Base-by-base conservation (phyloP, 2,797 vertebrate species). In the Enteromius radiatus region DNA sequence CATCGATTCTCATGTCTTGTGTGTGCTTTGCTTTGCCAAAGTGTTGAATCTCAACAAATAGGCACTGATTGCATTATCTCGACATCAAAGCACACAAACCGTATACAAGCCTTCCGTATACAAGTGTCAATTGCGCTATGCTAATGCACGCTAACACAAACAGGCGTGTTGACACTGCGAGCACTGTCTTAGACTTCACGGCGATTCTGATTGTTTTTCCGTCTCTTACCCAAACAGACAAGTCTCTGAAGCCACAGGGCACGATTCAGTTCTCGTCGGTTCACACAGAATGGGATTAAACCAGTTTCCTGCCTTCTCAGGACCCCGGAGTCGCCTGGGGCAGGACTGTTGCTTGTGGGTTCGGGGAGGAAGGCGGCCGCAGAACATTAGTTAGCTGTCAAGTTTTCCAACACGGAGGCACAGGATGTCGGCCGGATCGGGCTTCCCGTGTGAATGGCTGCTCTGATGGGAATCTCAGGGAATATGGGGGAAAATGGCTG, bases 361-460 rank as follows among this genome's bases (percentile, higher is more conserved):
- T 83, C 1, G 19, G 14, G 26, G 63, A 82, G 73, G 49, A 82
- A 68, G 38, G 73, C 19, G 14, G 52, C 81, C 74, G n/a, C 49
- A 77, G 38, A 70, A 76, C 64, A 76, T 82, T 59, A 83, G 21
- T 70, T 69, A 83, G 26, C 74, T 61, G 74, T 83, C 73, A 77
- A 47, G 77, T 84, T 78, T 78, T 84, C 76, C 56, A 78, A 23
- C n/a, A 54, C 5, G 19, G 59, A 78, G 52, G 68, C 43, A 73
- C 76, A 78, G 76, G 82, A 84, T 61, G 82, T 65, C 21, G 36
- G 71, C 26, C 21, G 52, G 43, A 41, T 61, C 21, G n/a, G 19
- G 74, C 83, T 87, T 87, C 86, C 86, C 73, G 69, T 85, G 85
- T 86, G 85, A 86, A 84, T 59, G 36, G 64, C 75, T 77, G 38